A percentile compares a stretch with the other conserved stretches of the same genome.
Conservation (phyloP, 1,140 invertebrate genomes). For the Bombus pascuorum region DNA sequence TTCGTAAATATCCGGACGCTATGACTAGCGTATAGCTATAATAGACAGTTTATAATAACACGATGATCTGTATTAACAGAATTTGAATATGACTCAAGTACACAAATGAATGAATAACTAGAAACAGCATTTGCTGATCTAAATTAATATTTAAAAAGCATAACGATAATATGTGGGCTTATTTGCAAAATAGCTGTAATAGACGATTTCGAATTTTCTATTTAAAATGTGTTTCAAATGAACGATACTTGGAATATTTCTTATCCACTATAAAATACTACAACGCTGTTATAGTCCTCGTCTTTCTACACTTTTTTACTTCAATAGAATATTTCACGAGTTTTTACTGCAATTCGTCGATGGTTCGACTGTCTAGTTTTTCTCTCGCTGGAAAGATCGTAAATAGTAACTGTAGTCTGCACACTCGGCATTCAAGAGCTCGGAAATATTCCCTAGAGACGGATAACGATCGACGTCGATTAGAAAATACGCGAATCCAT, state of each 20-base stretch:
- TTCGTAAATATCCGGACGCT: background rate
- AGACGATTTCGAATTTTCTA: too few species aligned
- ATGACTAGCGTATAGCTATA: background rate
- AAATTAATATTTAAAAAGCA: too few species aligned
- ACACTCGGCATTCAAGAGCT: background rate
- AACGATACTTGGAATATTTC: background rate
- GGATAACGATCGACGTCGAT: slow-evolving; percentile 37
- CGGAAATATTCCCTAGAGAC: slow-evolving; percentile 8
- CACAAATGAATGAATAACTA: too few species aligned
- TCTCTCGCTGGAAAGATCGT: background rate
- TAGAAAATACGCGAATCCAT: slow-evolving; percentile 46
- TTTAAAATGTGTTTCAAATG: too few species aligned
- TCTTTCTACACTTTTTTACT: background rate
- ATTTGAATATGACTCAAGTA: background rate
- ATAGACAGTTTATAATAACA: background rate
- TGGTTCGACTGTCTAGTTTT: background rate
- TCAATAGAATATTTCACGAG: background rate
- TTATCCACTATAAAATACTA: background rate
- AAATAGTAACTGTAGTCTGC: background rate
- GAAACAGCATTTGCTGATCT: too few species aligned
- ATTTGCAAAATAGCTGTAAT: too few species aligned
- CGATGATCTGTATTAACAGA: background rate
- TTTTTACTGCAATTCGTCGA: background rate
- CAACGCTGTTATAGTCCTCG: background rate
- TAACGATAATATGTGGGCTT: too few species aligned